Conservation (phyloP, 2,113 vertebrate species). For the Nestor notabilis region DNA sequence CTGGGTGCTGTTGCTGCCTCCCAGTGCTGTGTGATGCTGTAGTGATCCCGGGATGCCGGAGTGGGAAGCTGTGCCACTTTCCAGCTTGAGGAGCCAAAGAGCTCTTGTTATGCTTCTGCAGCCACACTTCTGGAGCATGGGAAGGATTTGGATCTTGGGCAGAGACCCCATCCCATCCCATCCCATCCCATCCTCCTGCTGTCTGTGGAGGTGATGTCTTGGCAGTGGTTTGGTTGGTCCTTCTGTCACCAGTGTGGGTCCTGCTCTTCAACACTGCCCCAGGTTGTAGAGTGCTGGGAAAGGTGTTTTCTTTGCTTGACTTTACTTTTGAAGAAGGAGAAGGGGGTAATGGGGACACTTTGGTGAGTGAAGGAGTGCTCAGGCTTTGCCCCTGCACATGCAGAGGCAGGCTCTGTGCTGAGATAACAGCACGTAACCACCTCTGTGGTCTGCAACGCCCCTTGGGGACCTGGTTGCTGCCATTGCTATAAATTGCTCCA, state of each 20-base stretch:
- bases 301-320: not conserved
- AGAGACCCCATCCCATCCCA: not conserved
- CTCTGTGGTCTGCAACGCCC: not conserved
- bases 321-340: not conserved
- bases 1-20: not conserved
- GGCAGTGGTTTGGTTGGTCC: not conserved
- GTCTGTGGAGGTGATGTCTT: not conserved
- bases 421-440: not conserved
- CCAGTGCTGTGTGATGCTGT: not conserved
- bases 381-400: not conserved
- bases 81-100: not conserved
- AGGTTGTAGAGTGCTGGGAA: not conserved
- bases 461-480: not conserved
- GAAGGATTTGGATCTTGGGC: not conserved
- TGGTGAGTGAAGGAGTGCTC: fast-evolving
- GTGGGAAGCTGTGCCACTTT: not conserved
- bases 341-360: not conserved
- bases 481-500: not conserved
- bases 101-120: not conserved
- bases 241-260: not conserved
- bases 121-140: not conserved
- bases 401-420: fast-evolving
- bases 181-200: not conserved
- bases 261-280: not conserved
- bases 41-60: not conserved